Evolutionary conservation across 1,140 invertebrate genomes (phyloP).

Genomic region (Acarapis woodi): DNA sequence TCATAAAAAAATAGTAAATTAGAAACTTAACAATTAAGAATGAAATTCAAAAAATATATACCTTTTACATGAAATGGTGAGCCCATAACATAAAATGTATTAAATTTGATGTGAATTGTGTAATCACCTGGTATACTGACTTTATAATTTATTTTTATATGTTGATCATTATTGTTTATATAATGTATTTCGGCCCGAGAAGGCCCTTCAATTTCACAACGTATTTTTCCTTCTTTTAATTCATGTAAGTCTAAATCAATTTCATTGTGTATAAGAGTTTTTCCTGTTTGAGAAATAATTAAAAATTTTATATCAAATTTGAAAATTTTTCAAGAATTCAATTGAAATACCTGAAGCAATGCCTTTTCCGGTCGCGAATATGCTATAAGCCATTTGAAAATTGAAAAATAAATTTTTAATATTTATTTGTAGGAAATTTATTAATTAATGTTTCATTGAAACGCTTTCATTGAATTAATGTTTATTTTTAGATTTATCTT

Average conservation of each 20-base stretch:
- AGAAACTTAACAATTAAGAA: too few relatives aligned
- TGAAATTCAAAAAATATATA: too few relatives aligned
- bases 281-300: too few relatives aligned
- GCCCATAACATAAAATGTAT: background rate
- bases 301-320: too few relatives aligned
- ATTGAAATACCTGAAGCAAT: background rate
- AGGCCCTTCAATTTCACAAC: background rate
- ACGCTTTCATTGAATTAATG: too few relatives aligned
- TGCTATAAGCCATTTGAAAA: conserved; percentile 1
- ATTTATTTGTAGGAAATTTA: too few relatives aligned
- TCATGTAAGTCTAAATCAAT: background rate
- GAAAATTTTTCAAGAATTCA: too few relatives aligned
- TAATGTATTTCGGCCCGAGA: background rate
- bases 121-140: conserved; percentile 91
- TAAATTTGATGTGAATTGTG: conserved; percentile 63
- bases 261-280: conserved; percentile 1
- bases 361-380: background rate
- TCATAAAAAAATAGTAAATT: too few relatives aligned
- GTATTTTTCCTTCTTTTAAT: background rate
- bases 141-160: conserved; percentile 73
- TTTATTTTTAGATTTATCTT: too few relatives aligned
- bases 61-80: background rate
- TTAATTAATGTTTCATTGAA: too few relatives aligned
- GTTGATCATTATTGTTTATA: conserved; percentile 81
- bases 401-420: background rate